Conservation (phyloP, 2,113 vertebrate genomes). For the Macheiramphus alcinus region DNA sequence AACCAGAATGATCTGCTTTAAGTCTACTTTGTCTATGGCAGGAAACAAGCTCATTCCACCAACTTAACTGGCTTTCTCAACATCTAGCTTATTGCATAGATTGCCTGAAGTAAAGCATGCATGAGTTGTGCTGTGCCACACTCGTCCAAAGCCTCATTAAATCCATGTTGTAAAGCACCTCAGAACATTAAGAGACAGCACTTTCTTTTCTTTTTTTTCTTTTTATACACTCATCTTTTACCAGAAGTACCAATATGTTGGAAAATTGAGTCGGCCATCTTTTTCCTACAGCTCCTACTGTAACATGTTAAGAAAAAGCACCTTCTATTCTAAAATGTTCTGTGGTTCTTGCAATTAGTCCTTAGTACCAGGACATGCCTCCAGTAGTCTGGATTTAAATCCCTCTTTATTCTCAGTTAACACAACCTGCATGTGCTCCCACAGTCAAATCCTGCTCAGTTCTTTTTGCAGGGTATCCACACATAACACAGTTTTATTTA, state of each 20-base stretch:
- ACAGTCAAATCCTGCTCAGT: fast-evolving
- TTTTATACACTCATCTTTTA: background rate
- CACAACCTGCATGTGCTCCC: fast-evolving
- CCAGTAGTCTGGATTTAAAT: background rate
- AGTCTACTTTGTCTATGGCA: fast-evolving
- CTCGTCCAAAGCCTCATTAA: background rate
- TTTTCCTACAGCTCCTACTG: background rate
- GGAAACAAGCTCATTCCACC: background rate
- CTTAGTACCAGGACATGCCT: background rate
- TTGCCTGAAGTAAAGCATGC: background rate
- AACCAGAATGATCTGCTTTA: background rate
- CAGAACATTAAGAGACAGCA: background rate
- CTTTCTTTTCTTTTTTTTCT: background rate
- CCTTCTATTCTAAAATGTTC: background rate
- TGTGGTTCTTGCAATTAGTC: background rate
- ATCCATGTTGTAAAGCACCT: background rate
- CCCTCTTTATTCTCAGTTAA: background rate
- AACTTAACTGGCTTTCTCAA: background rate
- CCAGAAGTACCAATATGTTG: background rate
- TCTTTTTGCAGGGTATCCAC: fast-evolving
- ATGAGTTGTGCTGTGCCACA: fast-evolving
- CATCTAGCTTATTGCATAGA: fast-evolving
- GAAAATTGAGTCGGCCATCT: background rate
- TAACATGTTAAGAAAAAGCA: background rate
- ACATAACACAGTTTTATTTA: fast-evolving